A percentile compares a stretch with the other conserved stretches of the same genome.
Conservation (phyloP, 2,113 vertebrate genomes). For the Rattus norvegicus region GRCr8 NC_086026.1:69774501-69775000, state of each 20-base stretch:
- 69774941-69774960: background rate
- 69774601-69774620: too few species aligned
- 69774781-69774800: background rate
- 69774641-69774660: background rate
- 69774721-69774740: background rate
- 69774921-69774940: background rate
- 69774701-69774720: background rate
- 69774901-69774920: background rate
- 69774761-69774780: background rate
- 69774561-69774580: background rate
- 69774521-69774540: background rate
- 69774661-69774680: background rate
- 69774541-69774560: background rate
- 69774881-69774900: background rate
- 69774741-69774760: background rate
- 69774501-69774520: background rate
- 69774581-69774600: background rate
- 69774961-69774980: background rate
- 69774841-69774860: too few species aligned
- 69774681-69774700: background rate
- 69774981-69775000: background rate
- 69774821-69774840: background rate
- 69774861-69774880: background rate
- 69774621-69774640: background rate
- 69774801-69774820: background rate